These are phyloP conservation scores for Trichosurus vulpecula DNA, from an alignment of 2,797 vertebrate species.

Conservation along the genomic window DNA sequence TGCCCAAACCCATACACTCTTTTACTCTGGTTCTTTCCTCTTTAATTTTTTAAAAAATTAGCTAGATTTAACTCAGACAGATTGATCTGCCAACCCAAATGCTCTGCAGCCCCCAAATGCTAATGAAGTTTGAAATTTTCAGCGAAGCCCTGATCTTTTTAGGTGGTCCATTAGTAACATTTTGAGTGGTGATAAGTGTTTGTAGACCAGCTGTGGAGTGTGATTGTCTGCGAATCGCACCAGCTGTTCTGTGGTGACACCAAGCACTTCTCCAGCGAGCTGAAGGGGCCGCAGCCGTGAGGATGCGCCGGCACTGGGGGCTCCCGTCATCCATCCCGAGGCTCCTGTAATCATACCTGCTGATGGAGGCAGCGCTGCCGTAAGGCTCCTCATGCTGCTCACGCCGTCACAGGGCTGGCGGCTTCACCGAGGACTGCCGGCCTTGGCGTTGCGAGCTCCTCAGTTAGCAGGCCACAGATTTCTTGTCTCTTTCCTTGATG, in stretches of 20 bases:
- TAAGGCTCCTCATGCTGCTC: too few relatives aligned
- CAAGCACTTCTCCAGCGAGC: not conserved
- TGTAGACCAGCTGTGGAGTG: not conserved
- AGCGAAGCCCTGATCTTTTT: constrained; percentile 79
- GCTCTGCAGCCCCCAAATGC: not conserved
- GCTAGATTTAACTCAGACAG: not conserved
- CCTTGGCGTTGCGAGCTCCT: too few relatives aligned
- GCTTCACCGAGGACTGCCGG: too few relatives aligned
- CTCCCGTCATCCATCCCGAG: too few relatives aligned
- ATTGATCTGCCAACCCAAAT: not conserved
- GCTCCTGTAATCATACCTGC: too few relatives aligned
- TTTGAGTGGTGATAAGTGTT: constrained; percentile 24
- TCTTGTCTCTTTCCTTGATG: too few relatives aligned
- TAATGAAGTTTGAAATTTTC: constrained; percentile 13
- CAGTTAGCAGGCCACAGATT: too few relatives aligned
- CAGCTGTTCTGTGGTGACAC: not conserved
- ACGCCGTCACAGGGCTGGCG: too few relatives aligned
- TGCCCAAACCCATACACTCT: too few relatives aligned
- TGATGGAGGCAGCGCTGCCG: too few relatives aligned
- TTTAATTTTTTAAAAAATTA: not conserved
- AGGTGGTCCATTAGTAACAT: constrained; percentile 72
- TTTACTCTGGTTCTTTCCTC: not conserved
- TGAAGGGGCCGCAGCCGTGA: too few relatives aligned
- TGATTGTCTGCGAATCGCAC: constrained; percentile 25
- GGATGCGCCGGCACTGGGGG: too few relatives aligned